Evolutionary conservation across 1,140 invertebrate species (phyloP), one percentile per base, ranked within the genome.

Genomic region (Drosophila gunungcola): DNA sequence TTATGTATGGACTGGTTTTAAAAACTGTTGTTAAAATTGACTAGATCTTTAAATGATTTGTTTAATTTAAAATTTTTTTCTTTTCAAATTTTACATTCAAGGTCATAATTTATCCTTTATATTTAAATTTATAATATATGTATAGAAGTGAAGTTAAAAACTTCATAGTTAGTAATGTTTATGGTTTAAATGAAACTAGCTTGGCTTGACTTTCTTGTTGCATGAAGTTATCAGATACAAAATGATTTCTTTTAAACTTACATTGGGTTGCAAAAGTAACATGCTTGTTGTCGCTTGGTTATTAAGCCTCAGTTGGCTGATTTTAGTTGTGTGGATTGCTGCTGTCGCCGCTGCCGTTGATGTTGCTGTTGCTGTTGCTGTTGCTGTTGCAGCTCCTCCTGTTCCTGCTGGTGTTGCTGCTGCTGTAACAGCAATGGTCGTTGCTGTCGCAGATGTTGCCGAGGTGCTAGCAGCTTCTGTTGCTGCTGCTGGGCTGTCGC

Each of bases 181-280:
- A 21, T 21, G n/a, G n/a, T 21, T 21, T 21, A 21, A 21, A 21
- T 21, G 0, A 21, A 21, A 21, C 16, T 21, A 21, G 9, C 21
- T 12, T 32, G 5, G 29, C 5, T 32, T 7, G 0, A 21, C 5
- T 32, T 39, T n/a, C n/a, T n/a, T 39, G 36, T 11, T 38, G 36
- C 38, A 39, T n/a, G 4, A 32, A 32, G 0, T 7, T 32, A 2
- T 6, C 2, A 32, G 7, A 32, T 6, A 32, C 5, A 32, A 32
- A 6, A 32, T 32, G 6, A 21, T 21, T 32, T 32, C 7, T 32
- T 32, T 21, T 39, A n/a, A 52, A 83, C 91, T 92, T 80, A 92
- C 91, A 78, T 92, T 91, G 78, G 91, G 91, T 73, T 92, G 91
- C 90, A 92, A 73, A 64, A 92, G 90, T 91, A 92, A 92, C 91